These are phyloP conservation scores for Clarias pachynema DNA, from an alignment of 2,797 vertebrate genomes.

Conservation along the genomic window DNA sequence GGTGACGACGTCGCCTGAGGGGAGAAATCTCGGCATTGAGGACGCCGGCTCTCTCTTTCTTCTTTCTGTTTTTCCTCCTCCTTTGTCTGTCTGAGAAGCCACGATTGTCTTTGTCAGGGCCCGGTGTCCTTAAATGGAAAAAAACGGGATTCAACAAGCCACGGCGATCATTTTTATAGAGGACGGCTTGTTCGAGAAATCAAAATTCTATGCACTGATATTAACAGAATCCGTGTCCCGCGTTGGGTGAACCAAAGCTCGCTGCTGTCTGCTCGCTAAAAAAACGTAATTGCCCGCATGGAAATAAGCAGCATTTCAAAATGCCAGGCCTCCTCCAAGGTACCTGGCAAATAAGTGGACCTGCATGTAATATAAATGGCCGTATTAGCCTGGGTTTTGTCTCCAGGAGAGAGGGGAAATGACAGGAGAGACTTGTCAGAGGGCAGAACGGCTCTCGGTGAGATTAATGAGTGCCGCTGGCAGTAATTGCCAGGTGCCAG, in stretches of 20 bases:
- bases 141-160: not conserved
- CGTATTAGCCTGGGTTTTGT: conserved; percentile 29
- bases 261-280: not conserved
- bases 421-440: conserved; percentile 43
- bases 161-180: not conserved
- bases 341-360: not conserved
- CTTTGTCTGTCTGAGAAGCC: conserved; percentile 19
- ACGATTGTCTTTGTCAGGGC: not conserved
- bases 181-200: not conserved
- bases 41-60: conserved; percentile 6
- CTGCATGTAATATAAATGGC: conserved; percentile 27
- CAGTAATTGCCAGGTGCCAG: conserved; percentile 61
- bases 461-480: conserved; percentile 58
- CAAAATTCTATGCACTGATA: not conserved
- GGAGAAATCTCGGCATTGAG: conserved; percentile 9
- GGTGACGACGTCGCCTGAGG: conserved; percentile 29
- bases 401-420: conserved; percentile 26
- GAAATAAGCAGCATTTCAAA: conserved; percentile 31
- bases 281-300: conserved; percentile 1
- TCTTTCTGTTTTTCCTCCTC: not conserved
- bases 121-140: not conserved
- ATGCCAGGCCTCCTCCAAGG: conserved; percentile 14
- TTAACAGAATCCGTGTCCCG: conserved; percentile 1
- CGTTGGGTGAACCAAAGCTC: not conserved
- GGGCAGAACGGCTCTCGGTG: conserved; percentile 37